These are phyloP conservation scores for Ophioninae sp. DNA, from an alignment of 2,888 invertebrate genomes.

Conservation along the genomic window DNA sequence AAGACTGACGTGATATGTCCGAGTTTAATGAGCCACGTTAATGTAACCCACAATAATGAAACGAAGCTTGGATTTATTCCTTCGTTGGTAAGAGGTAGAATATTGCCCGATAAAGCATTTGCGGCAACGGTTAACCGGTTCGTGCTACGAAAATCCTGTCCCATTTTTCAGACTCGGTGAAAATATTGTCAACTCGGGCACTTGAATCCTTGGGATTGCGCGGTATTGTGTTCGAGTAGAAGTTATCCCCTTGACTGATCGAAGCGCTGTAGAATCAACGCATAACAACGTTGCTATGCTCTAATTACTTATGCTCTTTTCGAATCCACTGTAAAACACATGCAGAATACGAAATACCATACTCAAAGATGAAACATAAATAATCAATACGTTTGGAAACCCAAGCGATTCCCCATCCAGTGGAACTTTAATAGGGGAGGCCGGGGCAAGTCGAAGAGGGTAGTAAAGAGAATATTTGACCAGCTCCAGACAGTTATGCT, in stretches of 20 bases:
- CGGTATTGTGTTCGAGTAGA: not conserved
- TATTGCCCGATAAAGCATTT: slow-evolving; percentile 65
- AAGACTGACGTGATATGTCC: slow-evolving; percentile 15
- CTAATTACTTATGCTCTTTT: slow-evolving; percentile 46
- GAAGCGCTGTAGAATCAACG: not conserved
- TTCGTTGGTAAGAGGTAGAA: slow-evolving; percentile 56
- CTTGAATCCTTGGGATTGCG: not conserved
- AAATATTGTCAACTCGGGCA: not conserved
- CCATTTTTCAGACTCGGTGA: not conserved
- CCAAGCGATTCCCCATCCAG: too few relatives aligned
- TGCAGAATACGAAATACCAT: not conserved
- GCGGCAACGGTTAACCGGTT: slow-evolving; percentile 60
- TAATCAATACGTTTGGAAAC: not conserved
- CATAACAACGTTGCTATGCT: slow-evolving; percentile 4
- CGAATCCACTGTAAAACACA: slow-evolving; percentile 6
- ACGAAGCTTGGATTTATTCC: not conserved
- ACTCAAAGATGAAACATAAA: not conserved
- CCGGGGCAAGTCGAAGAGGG: too few relatives aligned
- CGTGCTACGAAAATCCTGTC: slow-evolving; percentile 62
- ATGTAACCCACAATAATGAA: not conserved
- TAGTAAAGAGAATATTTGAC: too few relatives aligned
- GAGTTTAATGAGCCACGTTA: slow-evolving; percentile 59
- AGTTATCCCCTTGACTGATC: slow-evolving; percentile 17
- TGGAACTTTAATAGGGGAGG: too few relatives aligned
- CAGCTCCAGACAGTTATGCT: too few relatives aligned